A percentile compares a stretch with the other conserved stretches of the same genome.
These are phyloP conservation scores for Papilio demoleus DNA, from an alignment of 2,888 invertebrate genomes.

Conservation along the genomic window DNA sequence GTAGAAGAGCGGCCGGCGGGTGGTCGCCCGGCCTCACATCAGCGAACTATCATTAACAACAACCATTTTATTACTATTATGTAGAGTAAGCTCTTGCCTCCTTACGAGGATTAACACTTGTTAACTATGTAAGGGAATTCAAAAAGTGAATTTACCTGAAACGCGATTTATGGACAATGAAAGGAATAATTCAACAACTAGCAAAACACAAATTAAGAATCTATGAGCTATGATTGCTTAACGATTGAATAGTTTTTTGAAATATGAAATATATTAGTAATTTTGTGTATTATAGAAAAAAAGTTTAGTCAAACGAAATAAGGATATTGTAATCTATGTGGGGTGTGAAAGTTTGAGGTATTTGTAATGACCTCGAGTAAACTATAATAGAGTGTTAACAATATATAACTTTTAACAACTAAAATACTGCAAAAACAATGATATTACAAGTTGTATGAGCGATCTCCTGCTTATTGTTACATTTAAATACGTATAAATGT, in stretches of 20 bases:
- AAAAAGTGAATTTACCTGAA: too few relatives aligned
- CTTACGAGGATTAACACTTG: conserved; percentile 9
- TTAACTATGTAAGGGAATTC: background rate
- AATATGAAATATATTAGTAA: background rate
- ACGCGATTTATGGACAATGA: too few relatives aligned
- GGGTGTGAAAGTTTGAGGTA: conserved; percentile 22
- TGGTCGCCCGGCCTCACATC: conserved; percentile 30
- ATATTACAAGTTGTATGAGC: conserved; percentile 20
- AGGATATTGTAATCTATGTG: conserved; percentile 12
- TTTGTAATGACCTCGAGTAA: conserved; percentile 26
- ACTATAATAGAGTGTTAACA: conserved; percentile 40
- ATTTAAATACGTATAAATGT: conserved; percentile 60
- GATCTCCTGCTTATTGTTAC: conserved; percentile 48
- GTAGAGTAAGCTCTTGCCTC: conserved; percentile 35
- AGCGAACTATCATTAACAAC: conserved; percentile 39
- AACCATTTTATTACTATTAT: conserved; percentile 39
- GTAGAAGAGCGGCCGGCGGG: conserved; percentile 47
- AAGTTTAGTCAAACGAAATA: too few relatives aligned
- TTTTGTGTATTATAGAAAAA: too few relatives aligned
- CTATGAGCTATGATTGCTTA: too few relatives aligned
- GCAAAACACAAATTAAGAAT: too few relatives aligned
- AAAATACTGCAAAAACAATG: conserved; percentile 54
- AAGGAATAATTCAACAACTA: too few relatives aligned
- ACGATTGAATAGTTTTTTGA: too few relatives aligned
- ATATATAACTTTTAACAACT: conserved; percentile 46